These are phyloP conservation scores for Heterocephalus glaber DNA, from an alignment of 2,113 vertebrate species.

Conservation along the genomic window DNA sequence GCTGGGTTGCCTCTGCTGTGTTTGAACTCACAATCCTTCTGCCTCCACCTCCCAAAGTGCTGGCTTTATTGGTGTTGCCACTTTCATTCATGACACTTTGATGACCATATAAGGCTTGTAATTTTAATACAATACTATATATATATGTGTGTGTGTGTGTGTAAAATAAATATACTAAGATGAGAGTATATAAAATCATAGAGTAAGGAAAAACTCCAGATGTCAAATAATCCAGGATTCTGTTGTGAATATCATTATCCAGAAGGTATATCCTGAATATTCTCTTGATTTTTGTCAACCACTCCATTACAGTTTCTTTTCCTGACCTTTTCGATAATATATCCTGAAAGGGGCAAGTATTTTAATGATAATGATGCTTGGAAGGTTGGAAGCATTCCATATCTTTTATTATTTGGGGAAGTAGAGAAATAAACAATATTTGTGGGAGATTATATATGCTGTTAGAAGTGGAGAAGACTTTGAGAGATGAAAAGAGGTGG, in stretches of 20 bases:
- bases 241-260: neutral
- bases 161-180: neutral
- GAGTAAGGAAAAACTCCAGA: neutral
- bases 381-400: neutral
- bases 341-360: neutral
- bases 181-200: neutral
- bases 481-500: neutral
- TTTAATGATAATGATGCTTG: slow-evolving; percentile 10
- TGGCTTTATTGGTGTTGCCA: neutral
- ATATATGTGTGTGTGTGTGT: too few relatives aligned
- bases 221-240: neutral
- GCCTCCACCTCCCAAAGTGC: neutral
- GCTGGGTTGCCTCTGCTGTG: neutral
- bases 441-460: neutral
- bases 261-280: neutral
- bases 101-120: neutral
- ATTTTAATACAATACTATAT: neutral
- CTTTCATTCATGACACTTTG: slow-evolving; percentile 21
- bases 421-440: slow-evolving; percentile 13
- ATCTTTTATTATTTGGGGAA: neutral
- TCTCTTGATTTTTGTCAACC: slow-evolving; percentile 24
- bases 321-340: slow-evolving; percentile 22
- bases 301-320: neutral
- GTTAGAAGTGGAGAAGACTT: neutral
- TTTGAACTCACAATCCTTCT: neutral